Evolutionary conservation across 2,113 vertebrate species (phyloP), one percentile per base, ranked within the genome.

Genomic region (Indicator maculatus): DNA sequence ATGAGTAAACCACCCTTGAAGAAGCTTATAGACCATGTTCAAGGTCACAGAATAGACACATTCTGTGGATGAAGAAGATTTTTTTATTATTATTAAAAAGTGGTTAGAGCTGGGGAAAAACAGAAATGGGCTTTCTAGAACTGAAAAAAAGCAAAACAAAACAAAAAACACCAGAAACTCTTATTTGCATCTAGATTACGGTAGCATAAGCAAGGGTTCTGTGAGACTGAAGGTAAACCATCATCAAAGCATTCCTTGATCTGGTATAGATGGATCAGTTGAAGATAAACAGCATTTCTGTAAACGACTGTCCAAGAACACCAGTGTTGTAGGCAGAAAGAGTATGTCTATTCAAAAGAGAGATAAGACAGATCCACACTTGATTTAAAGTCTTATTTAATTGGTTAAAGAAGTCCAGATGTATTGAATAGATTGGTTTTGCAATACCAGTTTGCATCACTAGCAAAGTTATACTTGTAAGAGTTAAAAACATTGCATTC

Each of bases 381-480:
- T 56, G 30, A 76, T 65, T 83, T 81, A n/a, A 80, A 88, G 18
- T 77, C 45, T 86, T 3, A 30, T 94, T 89, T 93, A 96, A 89
- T 94, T 92, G 0, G 79, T 65, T 91, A 77, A 95, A 88, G 56
- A 93, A 93, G 52, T 82, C 21, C 70, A 64, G 53, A 86, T 88
- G 83, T 38, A 89, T 52, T 58, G 87, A 89, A 78, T 44, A 82
- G 69, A 44, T 47, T 89, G 11, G 12, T 84, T 85, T 61, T 86
- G 63, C 69, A 88, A 88, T 64, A 86, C 13, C 24, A 44, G 33
- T 91, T 89, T 86, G 72, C 52, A 71, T 83, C 89, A 74, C 60
- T 91, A 89, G 72, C 56, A 83, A 78, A 88, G 23, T 89, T 83
- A 89, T 87, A 90, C 88, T 94, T 61, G 59, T 73, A 45, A 77